phyloP scores from a whole-genome alignment of 2,888 invertebrate species.

The Rhingia rostrata region DNA sequence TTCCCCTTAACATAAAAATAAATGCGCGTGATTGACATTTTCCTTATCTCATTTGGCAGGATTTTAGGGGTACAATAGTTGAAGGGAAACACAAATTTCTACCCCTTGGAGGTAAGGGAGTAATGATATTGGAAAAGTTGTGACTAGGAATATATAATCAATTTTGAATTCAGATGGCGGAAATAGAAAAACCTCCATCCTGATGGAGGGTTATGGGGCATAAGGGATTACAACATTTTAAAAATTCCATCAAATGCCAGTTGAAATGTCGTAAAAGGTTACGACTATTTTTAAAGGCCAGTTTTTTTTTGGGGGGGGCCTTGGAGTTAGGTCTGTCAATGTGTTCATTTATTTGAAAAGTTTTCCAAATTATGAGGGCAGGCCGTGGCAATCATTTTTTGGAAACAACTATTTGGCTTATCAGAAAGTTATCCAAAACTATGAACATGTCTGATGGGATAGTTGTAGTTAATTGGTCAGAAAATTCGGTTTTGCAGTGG shows the following conservation, averaged over 20 bases:
- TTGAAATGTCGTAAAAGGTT: not conserved
- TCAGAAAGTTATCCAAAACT: not conserved
- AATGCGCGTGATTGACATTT: slow-evolving; percentile 16
- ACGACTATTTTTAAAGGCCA: not conserved
- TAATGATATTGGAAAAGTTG: too few relatives aligned
- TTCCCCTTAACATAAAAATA: slow-evolving; percentile 1
- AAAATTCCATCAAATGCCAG: not conserved
- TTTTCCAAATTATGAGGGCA: not conserved
- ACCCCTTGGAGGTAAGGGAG: too few relatives aligned
- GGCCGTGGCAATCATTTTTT: too few relatives aligned
- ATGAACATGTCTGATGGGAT: too few relatives aligned
- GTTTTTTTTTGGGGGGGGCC: not conserved
- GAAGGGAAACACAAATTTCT: too few relatives aligned
- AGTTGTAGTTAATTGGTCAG: too few relatives aligned
- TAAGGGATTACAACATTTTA: not conserved
- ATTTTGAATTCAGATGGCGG: too few relatives aligned
- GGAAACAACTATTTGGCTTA: not conserved
- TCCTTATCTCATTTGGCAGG: slow-evolving; percentile 6
- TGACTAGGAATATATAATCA: too few relatives aligned
- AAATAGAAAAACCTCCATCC: not conserved
- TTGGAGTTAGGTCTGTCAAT: not conserved
- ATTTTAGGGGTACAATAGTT: not conserved
- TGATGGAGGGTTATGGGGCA: too few relatives aligned
- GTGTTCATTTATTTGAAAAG: slow-evolving; percentile 4
- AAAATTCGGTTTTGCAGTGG: too few relatives aligned